Percentiles rank a stretch among this genome's conserved stretches.
phyloP scores from a whole-genome alignment of 2,797 vertebrate genomes.

The Salarias fasciatus region DNA sequence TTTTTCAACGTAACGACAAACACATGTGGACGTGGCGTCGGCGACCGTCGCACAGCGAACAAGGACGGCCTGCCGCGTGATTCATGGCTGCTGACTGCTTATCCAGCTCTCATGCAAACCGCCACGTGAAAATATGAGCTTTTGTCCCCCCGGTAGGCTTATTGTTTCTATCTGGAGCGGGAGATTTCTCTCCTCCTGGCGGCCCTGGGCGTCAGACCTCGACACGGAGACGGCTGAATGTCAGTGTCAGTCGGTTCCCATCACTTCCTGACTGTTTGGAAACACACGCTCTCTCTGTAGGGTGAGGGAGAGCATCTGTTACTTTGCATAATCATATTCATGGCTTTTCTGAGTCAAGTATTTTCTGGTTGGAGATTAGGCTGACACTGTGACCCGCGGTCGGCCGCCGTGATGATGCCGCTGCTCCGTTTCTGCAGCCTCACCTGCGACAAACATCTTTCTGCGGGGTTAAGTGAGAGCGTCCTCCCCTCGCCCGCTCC shows the following conservation, averaged over 20 bases:
- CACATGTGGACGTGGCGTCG: conserved; percentile 30
- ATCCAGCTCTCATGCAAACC: neutral
- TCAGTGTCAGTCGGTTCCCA: conserved; percentile 25
- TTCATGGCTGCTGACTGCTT: neutral
- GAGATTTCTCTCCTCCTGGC: no score
- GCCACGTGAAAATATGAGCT: conserved; percentile 1
- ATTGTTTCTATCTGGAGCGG: no score
- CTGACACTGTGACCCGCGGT: conserved; percentile 66
- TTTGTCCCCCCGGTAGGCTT: neutral
- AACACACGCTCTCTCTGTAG: conserved; percentile 21
- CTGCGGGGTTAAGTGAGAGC: conserved; percentile 43
- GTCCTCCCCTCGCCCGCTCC: conserved; percentile 28
- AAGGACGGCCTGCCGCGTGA: conserved; percentile 1
- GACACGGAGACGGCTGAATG: conserved; percentile 20
- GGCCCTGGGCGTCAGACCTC: neutral
- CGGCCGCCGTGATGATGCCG: conserved; percentile 52
- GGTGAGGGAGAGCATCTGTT: conserved; percentile 54
- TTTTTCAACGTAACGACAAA: conserved; percentile 40
- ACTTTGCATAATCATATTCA: conserved; percentile 75
- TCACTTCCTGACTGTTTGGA: conserved; percentile 21
- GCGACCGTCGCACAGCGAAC: conserved; percentile 21
- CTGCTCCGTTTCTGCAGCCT: conserved; percentile 35
- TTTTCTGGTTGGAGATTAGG: conserved; percentile 67
- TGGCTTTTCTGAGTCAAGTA: conserved; percentile 66
- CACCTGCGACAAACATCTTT: conserved; percentile 33